phyloP scores from a whole-genome alignment of 2,113 vertebrate genomes.

The Glareola pratincola region DNA sequence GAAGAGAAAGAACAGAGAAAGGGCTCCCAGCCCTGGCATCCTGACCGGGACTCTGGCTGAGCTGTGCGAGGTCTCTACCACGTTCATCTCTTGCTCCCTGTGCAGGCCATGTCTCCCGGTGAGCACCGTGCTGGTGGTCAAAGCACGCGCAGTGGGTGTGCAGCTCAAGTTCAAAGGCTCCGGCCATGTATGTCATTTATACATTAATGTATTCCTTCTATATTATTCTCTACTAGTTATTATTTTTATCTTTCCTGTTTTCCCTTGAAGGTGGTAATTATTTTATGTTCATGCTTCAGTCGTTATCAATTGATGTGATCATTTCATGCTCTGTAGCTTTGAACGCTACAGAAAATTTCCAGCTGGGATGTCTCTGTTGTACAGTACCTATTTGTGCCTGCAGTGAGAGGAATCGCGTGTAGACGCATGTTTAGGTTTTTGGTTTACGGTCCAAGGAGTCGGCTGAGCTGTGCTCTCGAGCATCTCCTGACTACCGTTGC shows the following conservation, averaged over 20 bases:
- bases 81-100: neutral
- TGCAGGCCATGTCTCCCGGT: neutral
- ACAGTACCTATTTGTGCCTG: neutral
- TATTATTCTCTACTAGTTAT: neutral
- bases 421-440: rapidly evolving
- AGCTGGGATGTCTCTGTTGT: neutral
- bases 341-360: neutral
- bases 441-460: neutral
- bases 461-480: neutral
- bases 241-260: neutral
- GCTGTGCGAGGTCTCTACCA: neutral
- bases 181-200: neutral
- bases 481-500: neutral
- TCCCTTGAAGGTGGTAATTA: neutral
- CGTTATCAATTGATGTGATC: neutral
- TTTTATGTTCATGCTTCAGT: neutral
- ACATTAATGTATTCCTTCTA: neutral
- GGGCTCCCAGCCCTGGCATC: neutral
- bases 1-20: neutral
- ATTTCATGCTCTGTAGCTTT: neutral
- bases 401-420: rapidly evolving
- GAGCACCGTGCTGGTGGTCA: neutral
- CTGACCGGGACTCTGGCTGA: neutral
- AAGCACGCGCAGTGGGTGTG: rapidly evolving
- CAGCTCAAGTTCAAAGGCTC: neutral